Evolutionary conservation across 2,797 vertebrate species (phyloP), one percentile per base, ranked within the genome.

Genomic region (Fistularia tabacaria): DNA sequence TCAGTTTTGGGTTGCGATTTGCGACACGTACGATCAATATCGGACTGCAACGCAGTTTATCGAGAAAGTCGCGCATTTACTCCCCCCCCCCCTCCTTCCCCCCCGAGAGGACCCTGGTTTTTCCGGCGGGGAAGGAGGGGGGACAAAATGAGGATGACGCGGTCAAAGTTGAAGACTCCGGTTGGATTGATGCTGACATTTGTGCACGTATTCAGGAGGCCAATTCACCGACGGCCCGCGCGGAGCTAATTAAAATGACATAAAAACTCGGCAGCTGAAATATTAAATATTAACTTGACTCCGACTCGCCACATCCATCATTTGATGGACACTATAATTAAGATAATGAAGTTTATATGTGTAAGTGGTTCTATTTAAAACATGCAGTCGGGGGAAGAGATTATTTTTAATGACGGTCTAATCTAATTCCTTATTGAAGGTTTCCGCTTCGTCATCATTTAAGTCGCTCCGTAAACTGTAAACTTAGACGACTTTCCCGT

Each of bases 211-310:
- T 25, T 3, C 2, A 5, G 25, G 25, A 25, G 25, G 7, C 3
- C 39, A 1, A 12, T 57, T 55, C 47, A 49, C 49, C 59, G 39
- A 43, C 50, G 15, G 37, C 41, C 61, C 49, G 25, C 51, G 48
- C 40, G 36, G 38, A 62, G 68, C 49, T 82, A 73, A 85, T 85
- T 82, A 82, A 79, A 82, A 69, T 0, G 11, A 77, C 55, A 81
- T 57, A 49, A 53, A 73, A 75, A 74, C 66, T 57, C 43, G 65
- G 62, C 47, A 55, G 66, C 38, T 71, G 64, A 79, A 76, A 58
- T 70, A 83, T 85, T 61, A 86, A 87, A 85, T 76, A 87, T 80
- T 84, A 82, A 85, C 61, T 66, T 77, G 49, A 73, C 70, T 62
- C 46, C 57, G 73, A 81, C 77, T 77, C 56, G 62, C 54, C 64